Evolutionary conservation across 2,797 vertebrate species (phyloP), one percentile per base, ranked within the genome.

Genomic region (Poeciliopsis turneri): DNA sequence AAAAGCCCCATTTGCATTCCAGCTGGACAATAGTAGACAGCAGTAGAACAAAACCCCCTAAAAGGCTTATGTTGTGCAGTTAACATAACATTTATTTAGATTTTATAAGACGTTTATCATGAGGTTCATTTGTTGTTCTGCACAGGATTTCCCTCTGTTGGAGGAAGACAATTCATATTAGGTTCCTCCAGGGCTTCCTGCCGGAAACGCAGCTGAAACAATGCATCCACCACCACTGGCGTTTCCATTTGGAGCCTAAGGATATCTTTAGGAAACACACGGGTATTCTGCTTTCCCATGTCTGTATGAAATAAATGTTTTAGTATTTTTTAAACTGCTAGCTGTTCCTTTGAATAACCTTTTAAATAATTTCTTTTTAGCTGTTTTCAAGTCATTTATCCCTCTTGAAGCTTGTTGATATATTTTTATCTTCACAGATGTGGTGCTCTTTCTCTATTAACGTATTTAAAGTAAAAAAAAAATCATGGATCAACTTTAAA

Each of bases 121-220:
- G 82, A 82, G 88, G 78, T 92, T 88, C 87, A 75, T 89, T 85
- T 91, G 90, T 93, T 90, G 91, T 90, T 90, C 82, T 90, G 79
- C 80, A 85, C 92, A 93, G 93, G 93, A 95, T 94, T 94, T 95
- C 92, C 93, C 84, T 89, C 75, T 82, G 86, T 83, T 18, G 20
- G 75, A 76, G 74, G 82, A 90, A 88, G 77, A 85, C 86, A 66
- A 79, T 86, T 91, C 82, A 84, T 87, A 64, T 89, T 88, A 83
- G 78, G 85, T 86, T 89, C 85, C 72, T 87, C 78, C 81, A 79
- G 7, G 83, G 83, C 88, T 93, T 89, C 81, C 87, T 90, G 80
- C 76, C 75, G 69, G 71, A 80, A 83, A 88, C 64, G 76, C 80
- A 75, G 74, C 77, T 80, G 64, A 84, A 76, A 94, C 91, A 92